Evolutionary conservation across 2,888 invertebrate species (phyloP).

Genomic region (Heliconius cydno): DNA sequence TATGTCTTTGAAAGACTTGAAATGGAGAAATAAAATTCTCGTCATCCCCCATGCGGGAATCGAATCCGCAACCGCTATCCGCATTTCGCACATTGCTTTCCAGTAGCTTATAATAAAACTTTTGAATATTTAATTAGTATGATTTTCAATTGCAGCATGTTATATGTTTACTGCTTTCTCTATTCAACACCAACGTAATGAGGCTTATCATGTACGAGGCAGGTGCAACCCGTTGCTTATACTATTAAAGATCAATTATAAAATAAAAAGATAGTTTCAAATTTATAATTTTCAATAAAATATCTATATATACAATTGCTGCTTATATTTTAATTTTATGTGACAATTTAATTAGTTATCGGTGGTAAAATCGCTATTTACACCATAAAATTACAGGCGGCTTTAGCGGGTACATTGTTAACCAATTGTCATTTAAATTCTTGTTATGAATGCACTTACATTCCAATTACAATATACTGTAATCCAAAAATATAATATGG

Average conservation of each 20-base stretch:
- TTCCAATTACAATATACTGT: conserved; percentile 57
- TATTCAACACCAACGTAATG: background rate
- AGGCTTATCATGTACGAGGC: conserved; percentile 8
- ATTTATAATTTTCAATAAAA: background rate
- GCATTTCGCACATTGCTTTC: background rate
- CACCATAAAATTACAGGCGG: conserved; percentile 39
- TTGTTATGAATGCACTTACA: conserved; percentile 58
- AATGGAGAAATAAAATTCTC: background rate
- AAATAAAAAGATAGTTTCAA: background rate
- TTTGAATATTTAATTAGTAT: background rate
- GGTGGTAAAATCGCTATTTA: conserved; percentile 12
- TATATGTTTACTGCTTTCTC: background rate
- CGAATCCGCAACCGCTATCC: background rate
- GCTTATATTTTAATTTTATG: background rate
- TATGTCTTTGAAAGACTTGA: background rate
- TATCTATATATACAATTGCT: background rate
- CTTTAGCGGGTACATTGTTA: conserved; percentile 40
- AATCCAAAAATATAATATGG: conserved; percentile 52
- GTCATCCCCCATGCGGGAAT: background rate
- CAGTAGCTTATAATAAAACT: background rate
- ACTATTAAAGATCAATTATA: conserved; percentile 10
- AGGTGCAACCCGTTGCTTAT: background rate
- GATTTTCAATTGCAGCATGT: background rate
- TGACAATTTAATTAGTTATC: background rate
- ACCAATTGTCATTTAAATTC: conserved; percentile 57